Evolutionary conservation across 2,797 vertebrate species (phyloP), one percentile per base, ranked within the genome.

Genomic region (Acanthiza pusilla): DNA sequence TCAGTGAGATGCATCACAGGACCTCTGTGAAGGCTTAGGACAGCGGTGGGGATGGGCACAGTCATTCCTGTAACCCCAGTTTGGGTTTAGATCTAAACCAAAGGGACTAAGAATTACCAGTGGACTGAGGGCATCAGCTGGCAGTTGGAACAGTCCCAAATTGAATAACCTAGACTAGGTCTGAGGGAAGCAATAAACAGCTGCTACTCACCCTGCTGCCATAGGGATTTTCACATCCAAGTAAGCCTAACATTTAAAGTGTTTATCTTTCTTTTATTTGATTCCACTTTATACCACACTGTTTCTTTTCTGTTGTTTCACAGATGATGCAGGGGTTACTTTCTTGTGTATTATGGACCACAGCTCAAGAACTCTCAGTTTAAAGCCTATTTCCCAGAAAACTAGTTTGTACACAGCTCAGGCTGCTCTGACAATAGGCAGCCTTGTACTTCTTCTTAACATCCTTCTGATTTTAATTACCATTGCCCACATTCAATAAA

Each of bases 131-230:
- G 38, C 70, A 93, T 72, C 85, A 86, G 45, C 48, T 91, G 61
- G 75, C 76, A 78, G 50, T 6, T 48, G 34, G 50, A 89, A 78
- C 14, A 38, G 54, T 22, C 43, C 47, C 55, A 71, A 87, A 88
- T 3, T 75, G 62, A 91, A 90, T 75, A 94, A 77, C n/a, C 50
- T 51, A n/a, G 42, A 38, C 48, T 45, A 66, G 43, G 51, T 68
- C 53, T 42, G 36, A 79, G 32, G 66, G 55, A 75, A 86, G 47
- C 47, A 90, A 45, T 30, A 29, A 87, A 70, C 36, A 93, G 74
- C 67, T 93, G 86, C 63, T 89, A 62, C 70, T 81, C 50, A 42
- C n/a, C 16, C 68, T 63, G 77, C 84, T 94, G 68, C 70, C 29
- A 13, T 4, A 62, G 58, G 17, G 36, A 78, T 72, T 89, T 81